Evolutionary conservation across 2,888 invertebrate species (phyloP).

Genomic region (Pristionchus maxplancki): DNA sequence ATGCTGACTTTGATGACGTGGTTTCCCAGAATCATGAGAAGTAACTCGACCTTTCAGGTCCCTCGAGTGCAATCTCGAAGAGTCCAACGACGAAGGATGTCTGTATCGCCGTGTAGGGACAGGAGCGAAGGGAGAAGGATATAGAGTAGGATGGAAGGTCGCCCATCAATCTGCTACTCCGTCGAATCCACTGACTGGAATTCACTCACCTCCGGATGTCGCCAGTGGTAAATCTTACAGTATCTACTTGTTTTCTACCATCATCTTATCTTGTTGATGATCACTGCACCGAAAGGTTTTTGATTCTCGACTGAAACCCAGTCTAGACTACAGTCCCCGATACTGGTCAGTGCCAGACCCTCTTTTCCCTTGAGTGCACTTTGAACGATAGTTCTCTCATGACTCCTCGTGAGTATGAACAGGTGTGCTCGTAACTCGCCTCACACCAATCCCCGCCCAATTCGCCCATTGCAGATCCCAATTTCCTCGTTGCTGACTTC

Average conservation of each 20-base stretch:
- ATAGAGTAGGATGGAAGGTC: conserved; percentile 60
- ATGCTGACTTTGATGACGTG: background rate
- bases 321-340: too few relatives aligned
- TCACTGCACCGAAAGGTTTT: too few relatives aligned
- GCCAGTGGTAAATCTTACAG: background rate
- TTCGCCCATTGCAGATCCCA: conserved; percentile 51
- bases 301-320: too few relatives aligned
- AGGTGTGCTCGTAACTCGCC: conserved; percentile 23
- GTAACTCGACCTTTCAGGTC: conserved; percentile 52
- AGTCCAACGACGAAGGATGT: conserved; percentile 59
- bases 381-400: background rate
- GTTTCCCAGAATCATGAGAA: background rate
- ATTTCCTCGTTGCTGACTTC: conserved; percentile 65
- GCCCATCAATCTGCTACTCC: conserved; percentile 52
- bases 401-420: conserved; percentile 17
- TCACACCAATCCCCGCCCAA: conserved; percentile 15
- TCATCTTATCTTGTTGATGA: background rate
- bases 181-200: conserved; percentile 65
- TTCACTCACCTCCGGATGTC: conserved; percentile 58
- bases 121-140: conserved; percentile 63
- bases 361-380: background rate
- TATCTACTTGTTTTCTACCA: background rate
- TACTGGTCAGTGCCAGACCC: too few relatives aligned
- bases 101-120: conserved; percentile 62
- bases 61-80: conserved; percentile 60